Conservation (phyloP, 2,888 invertebrate species). For the Caradrina clavipalpis region DNA sequence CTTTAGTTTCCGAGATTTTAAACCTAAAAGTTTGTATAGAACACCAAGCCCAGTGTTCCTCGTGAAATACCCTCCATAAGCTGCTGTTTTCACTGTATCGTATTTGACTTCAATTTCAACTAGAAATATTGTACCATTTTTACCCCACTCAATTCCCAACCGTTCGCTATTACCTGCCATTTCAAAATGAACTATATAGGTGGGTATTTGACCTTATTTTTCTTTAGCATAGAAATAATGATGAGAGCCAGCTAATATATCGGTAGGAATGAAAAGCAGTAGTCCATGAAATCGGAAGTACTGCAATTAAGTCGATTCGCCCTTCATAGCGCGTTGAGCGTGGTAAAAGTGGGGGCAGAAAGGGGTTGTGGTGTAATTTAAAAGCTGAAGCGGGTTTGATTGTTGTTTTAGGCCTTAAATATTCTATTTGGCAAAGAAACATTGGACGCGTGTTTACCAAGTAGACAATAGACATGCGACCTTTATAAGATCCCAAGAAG, state of each 20-base stretch:
- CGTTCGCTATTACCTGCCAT: constrained; percentile 12
- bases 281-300: constrained; percentile 73
- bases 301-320: constrained; percentile 79
- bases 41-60: no score
- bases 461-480: no score
- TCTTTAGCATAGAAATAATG: constrained; percentile 41
- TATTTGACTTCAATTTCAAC: constrained; percentile 7
- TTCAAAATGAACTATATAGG: constrained; percentile 1
- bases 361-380: constrained; percentile 10
- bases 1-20: background rate
- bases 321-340: constrained; percentile 72
- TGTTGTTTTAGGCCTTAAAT: background rate
- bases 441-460: no score
- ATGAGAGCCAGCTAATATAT: constrained; percentile 54
- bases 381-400: constrained; percentile 34
- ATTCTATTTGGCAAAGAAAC: background rate
- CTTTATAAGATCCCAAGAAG: no score
- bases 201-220: constrained; percentile 39
- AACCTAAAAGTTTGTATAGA: no score
- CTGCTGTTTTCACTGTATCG: background rate
- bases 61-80: background rate
- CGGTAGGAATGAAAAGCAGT: constrained; percentile 59
- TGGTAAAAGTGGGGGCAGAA: constrained; percentile 69
- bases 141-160: constrained; percentile 16
- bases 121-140: constrained; percentile 1